Percentiles rank a stretch among this genome's conserved stretches.
These are phyloP conservation scores for Athene noctua DNA, from an alignment of 2,113 vertebrate genomes.

Conservation along the genomic window DNA sequence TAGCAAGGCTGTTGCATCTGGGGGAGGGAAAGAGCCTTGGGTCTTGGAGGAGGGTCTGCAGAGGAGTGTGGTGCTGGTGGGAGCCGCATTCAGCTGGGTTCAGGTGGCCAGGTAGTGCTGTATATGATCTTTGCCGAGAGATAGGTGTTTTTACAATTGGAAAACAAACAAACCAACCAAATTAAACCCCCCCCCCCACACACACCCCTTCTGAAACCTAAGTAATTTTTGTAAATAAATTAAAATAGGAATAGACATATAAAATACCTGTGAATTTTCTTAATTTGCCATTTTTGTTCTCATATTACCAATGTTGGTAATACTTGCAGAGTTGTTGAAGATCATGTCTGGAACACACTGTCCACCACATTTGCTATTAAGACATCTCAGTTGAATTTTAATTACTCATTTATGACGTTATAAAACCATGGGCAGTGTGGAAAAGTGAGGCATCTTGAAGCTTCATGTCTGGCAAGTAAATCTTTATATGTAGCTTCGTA, in stretches of 20 bases:
- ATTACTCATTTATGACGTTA: neutral
- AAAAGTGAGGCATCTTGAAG: neutral
- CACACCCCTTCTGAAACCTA: neutral
- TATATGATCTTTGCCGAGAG: neutral
- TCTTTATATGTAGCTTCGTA: neutral
- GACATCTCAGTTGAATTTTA: neutral
- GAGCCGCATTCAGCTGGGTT: neutral
- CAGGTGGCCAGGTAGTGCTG: neutral
- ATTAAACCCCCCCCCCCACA: neutral
- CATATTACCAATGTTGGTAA: neutral
- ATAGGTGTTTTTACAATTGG: neutral
- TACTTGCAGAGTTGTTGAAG: neutral
- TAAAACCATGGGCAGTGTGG: neutral
- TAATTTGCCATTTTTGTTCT: neutral
- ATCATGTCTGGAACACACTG: neutral
- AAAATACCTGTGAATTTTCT: neutral
- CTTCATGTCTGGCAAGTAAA: neutral
- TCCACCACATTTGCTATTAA: neutral
- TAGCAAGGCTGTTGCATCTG: conserved; percentile 10
- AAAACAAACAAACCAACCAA: neutral
- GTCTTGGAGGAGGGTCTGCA: neutral
- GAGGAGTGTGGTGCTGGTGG: neutral
- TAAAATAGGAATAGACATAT: accelerated
- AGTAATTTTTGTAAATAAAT: neutral
- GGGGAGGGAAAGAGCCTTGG: conserved; percentile 6